Conservation (phyloP, 2,113 vertebrate genomes). For the Eptatretus burgeri region DNA sequence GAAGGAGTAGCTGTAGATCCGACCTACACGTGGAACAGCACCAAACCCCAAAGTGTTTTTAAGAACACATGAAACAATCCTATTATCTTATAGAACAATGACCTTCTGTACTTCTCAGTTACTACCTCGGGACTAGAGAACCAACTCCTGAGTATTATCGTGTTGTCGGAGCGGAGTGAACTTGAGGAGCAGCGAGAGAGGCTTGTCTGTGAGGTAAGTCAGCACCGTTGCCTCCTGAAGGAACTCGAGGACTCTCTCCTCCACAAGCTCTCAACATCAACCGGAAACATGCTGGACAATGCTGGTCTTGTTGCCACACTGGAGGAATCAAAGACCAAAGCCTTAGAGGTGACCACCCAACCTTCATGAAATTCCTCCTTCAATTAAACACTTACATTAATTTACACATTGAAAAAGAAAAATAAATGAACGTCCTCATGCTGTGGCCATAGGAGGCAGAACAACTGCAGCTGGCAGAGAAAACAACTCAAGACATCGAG, state of each 20-base stretch:
- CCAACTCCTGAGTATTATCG: conserved; percentile 66
- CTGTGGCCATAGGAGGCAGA: conserved; percentile 36
- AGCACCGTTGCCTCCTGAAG: conserved; percentile 66
- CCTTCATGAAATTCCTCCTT: neutral
- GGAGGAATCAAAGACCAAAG: conserved; percentile 66
- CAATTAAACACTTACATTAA: no score
- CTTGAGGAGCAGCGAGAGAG: conserved; percentile 50
- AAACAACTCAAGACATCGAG: conserved; percentile 39
- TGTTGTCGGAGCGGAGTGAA: conserved; percentile 45
- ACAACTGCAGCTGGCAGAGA: conserved; percentile 47
- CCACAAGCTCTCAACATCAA: conserved; percentile 48
- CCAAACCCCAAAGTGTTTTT: no score
- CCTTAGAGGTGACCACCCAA: conserved; percentile 29
- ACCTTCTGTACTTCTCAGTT: no score
- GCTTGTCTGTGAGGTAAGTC: conserved; percentile 64
- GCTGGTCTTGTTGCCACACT: conserved; percentile 50
- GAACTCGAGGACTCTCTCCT: conserved; percentile 59
- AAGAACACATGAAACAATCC: no score
- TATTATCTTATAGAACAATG: no score
- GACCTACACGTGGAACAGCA: no score
- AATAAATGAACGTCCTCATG: neutral
- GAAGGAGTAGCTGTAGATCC: no score
- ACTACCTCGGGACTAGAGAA: conserved; percentile 73
- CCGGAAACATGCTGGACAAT: conserved; percentile 86
- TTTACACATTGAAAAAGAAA: no score